A percentile compares a stretch with the other conserved stretches of the same genome.
Evolutionary conservation across 2,797 vertebrate species (phyloP).

Genomic region (Myripristis jacobus): DNA sequence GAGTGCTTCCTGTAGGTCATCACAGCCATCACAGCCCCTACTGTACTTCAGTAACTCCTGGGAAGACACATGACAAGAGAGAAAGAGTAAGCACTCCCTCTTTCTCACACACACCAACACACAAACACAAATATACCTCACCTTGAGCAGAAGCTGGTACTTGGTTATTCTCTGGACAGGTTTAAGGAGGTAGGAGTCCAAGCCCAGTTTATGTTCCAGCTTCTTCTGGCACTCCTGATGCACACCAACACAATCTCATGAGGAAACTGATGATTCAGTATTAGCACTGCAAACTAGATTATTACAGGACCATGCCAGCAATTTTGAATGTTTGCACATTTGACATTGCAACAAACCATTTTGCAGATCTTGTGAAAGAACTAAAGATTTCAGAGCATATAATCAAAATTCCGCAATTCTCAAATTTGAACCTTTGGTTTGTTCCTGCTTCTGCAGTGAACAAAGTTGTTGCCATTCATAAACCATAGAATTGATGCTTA

Average conservation of each 20-base stretch:
- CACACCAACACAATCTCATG: not conserved
- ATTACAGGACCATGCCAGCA: not conserved
- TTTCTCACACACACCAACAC: not conserved
- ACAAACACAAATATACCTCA: slow-evolving; percentile 57
- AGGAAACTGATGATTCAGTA: not conserved
- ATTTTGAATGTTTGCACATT: no score
- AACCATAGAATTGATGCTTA: no score
- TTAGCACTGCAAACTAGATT: not conserved
- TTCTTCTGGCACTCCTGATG: slow-evolving; percentile 95
- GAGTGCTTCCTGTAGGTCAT: slow-evolving; percentile 94
- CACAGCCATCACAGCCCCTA: slow-evolving; percentile 90
- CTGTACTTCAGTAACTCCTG: slow-evolving; percentile 98
- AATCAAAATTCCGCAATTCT: no score
- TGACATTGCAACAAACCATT: no score
- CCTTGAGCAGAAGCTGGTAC: slow-evolving; percentile 97
- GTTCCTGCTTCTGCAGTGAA: no score
- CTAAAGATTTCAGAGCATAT: no score
- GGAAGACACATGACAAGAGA: not conserved
- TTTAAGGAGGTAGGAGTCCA: slow-evolving; percentile 98
- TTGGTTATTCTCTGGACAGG: slow-evolving; percentile 98
- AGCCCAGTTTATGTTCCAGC: slow-evolving; percentile 96
- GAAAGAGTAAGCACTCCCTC: not conserved
- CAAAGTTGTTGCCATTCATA: no score
- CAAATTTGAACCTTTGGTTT: no score
- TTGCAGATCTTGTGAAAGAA: no score